Evolutionary conservation across 2,888 invertebrate genomes (phyloP), one percentile per base, ranked within the genome.

Genomic region (Stenchaetothrips biformis): DNA sequence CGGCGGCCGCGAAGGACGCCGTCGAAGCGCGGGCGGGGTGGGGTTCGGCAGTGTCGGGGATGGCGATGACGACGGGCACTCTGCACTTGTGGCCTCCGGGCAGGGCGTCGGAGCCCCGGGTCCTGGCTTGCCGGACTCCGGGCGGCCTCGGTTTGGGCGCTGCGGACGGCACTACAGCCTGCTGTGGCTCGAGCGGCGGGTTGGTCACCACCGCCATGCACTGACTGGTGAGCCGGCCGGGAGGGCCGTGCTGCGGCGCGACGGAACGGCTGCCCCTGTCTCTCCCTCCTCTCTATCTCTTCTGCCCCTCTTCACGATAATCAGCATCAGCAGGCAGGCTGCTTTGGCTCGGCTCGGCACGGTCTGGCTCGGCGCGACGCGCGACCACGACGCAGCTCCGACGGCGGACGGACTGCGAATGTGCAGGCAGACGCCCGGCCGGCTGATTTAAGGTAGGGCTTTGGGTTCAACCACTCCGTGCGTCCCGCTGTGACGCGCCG

Each of bases 321-420:
- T 53, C 53, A 13, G 62, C 18, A 16, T 16, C 62, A n/a, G 67
- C 67, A 21, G 67, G 67, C 62, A 18, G 62, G 62, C 53, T 9
- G 21, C 80, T 79, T 80, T 82, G 80, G 82, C 81, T 81, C 81
- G 80, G 80, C 81, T 79, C 80, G 81, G 82, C 74, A 77, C 11
- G 18, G 37, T 79, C 80, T 81, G 80, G 82, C 81, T 81, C 81
- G 80, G 80, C 81, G 78, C 80, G 81, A 82, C 27, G 78, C 78
- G 1, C 79, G 16, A 21, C n/a, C 74, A 13, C 21, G 80, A 53
- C 18, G 77, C 16, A 25, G n/a, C 49, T 48, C 25, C 59, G 80
- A 80, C 79, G 80, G 27, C 47, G 81, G 79, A 77, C 81, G 82
- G 27, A 79, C 79, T 37, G 78, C 27, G 18, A 53, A 77, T n/a